Percentiles rank a stretch among this genome's conserved stretches.
These are phyloP conservation scores for Craseonycteris thonglongyai DNA, from an alignment of 2,113 vertebrate species.

Conservation along the genomic window DNA sequence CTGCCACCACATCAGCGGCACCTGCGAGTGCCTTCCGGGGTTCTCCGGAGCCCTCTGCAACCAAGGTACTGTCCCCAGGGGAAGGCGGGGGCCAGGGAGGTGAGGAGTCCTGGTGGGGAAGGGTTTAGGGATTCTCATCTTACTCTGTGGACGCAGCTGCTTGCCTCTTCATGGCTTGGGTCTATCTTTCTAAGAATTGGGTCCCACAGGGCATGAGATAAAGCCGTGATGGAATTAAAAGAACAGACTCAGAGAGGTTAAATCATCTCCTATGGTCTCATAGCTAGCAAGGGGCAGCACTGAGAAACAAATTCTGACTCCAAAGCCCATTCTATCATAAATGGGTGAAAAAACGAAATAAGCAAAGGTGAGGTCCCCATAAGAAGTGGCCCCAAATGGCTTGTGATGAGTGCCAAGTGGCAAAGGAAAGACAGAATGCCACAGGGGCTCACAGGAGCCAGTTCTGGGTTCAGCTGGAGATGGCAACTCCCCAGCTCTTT, in stretches of 20 bases:
- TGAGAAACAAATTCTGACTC: background rate
- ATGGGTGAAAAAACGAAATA: background rate
- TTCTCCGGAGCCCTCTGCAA: conserved; percentile 94
- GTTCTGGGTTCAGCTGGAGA: background rate
- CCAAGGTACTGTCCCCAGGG: conserved; percentile 84
- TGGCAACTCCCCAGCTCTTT: background rate
- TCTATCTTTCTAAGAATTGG: background rate
- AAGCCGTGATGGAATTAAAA: background rate
- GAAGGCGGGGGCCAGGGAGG: background rate
- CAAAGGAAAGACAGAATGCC: background rate
- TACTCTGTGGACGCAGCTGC: background rate
- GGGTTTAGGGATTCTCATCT: background rate
- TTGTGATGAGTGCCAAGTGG: background rate
- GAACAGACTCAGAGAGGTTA: background rate
- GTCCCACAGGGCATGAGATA: background rate
- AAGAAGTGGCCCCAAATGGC: background rate
- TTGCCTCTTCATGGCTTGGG: background rate
- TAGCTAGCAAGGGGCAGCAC: background rate
- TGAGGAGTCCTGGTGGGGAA: background rate
- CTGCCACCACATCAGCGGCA: conserved; percentile 93
- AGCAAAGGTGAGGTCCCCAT: background rate
- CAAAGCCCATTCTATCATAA: background rate
- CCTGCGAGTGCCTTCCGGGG: conserved; percentile 93
- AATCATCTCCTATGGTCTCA: background rate
- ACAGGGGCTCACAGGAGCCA: background rate